A percentile compares a stretch with the other conserved stretches of the same genome.
phyloP scores from a whole-genome alignment of 1,140 invertebrate species.

The Pomacea maculata region DNA sequence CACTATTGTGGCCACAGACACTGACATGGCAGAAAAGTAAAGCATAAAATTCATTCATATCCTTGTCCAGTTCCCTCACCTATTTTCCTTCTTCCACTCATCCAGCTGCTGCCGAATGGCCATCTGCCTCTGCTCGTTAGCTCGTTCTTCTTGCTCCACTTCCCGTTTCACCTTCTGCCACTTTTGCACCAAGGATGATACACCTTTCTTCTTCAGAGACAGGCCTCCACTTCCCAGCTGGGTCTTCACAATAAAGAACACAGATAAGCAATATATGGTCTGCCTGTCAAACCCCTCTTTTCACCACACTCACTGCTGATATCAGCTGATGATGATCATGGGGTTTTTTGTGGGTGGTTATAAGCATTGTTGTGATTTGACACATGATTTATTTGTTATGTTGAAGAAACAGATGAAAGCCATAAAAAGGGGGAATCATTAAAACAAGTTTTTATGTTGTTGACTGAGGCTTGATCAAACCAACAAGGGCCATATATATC shows the following conservation, averaged over 20 bases:
- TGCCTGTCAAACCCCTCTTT: too few species aligned
- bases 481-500: background rate
- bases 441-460: too few species aligned
- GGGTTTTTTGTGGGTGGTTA: too few species aligned
- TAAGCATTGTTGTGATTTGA: too few species aligned
- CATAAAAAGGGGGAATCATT: too few species aligned
- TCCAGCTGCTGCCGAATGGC: constrained; percentile 55
- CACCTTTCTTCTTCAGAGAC: constrained; percentile 77
- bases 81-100: constrained; percentile 41
- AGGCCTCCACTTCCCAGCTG: constrained; percentile 69
- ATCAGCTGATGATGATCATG: too few species aligned
- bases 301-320: too few species aligned
- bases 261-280: too few species aligned
- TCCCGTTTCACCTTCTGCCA: constrained; percentile 76
- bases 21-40: background rate
- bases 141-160: constrained; percentile 57
- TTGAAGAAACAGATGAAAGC: too few species aligned
- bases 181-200: constrained; percentile 77
- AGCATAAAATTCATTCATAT: background rate
- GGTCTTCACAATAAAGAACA: too few species aligned
- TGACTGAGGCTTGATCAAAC: background rate
- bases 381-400: too few species aligned
- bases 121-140: constrained; percentile 47
- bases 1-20: background rate
- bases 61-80: constrained; percentile 1